phyloP scores from a whole-genome alignment of 2,888 invertebrate species.

The Allygus modestus region DNA sequence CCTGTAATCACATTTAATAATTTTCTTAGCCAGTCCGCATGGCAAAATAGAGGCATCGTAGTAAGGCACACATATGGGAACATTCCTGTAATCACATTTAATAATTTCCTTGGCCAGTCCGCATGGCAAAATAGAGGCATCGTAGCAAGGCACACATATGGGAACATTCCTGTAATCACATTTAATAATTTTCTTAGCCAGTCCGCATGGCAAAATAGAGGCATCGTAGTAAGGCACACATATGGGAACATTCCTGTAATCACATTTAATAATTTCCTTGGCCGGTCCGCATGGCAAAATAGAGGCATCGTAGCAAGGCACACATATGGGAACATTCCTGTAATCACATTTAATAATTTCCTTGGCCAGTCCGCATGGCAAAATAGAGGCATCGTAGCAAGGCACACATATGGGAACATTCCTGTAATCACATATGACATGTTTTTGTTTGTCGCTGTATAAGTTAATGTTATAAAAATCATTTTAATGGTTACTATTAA shows the following conservation, averaged over 20 bases:
- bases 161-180: conserved; percentile 71
- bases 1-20: conserved; percentile 69
- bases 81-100: conserved; percentile 69
- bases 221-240: conserved; percentile 91
- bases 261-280: conserved; percentile 76
- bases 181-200: conserved; percentile 84
- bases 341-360: conserved; percentile 71
- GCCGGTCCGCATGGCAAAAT: conserved; percentile 90
- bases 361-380: conserved; percentile 89
- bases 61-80: conserved; percentile 90
- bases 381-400: conserved; percentile 91
- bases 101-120: conserved; percentile 84
- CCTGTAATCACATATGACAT: conserved; percentile 67
- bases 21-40: conserved; percentile 86
- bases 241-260: conserved; percentile 78
- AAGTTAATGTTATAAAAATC: too few relatives aligned
- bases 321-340: conserved; percentile 82
- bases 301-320: conserved; percentile 92
- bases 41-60: conserved; percentile 91
- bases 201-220: conserved; percentile 87
- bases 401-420: conserved; percentile 86
- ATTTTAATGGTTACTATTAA: too few relatives aligned
- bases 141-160: conserved; percentile 93
- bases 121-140: conserved; percentile 90
- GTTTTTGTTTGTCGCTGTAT: too few relatives aligned